These are phyloP conservation scores for Aleiodes alternator DNA, from an alignment of 2,888 invertebrate genomes.

Conservation along the genomic window DNA sequence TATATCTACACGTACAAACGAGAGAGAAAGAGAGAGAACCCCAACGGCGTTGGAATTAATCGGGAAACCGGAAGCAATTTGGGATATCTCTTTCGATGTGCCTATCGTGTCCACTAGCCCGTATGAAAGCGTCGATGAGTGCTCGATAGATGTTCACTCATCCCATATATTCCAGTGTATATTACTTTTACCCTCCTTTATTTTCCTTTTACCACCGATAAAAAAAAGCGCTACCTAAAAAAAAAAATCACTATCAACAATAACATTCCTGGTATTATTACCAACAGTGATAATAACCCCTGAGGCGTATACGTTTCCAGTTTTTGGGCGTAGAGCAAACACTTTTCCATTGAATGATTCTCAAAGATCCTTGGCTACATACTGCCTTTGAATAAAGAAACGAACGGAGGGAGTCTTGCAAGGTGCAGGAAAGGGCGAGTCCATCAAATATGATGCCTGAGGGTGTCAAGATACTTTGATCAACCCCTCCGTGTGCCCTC, in stretches of 20 bases:
- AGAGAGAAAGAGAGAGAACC: background rate
- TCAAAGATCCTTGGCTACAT: conserved; percentile 48
- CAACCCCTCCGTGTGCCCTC: conserved; percentile 63
- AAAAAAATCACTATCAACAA: conserved; percentile 6
- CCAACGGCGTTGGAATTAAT: conserved; percentile 63
- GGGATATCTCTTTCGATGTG: conserved; percentile 45
- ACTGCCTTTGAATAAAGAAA: conserved; percentile 49
- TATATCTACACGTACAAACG: background rate
- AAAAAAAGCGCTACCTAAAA: background rate
- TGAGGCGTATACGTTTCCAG: conserved; percentile 42
- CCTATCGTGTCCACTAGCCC: conserved; percentile 38
- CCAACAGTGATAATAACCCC: conserved; percentile 41
- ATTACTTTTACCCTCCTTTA: conserved; percentile 13
- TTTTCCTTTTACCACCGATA: background rate
- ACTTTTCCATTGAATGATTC: conserved; percentile 46
- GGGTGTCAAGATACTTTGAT: conserved; percentile 73
- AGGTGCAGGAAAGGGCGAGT: conserved; percentile 53
- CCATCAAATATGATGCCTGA: conserved; percentile 71
- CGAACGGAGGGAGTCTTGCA: conserved; percentile 47
- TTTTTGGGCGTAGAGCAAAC: conserved; percentile 30
- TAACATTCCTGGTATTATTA: conserved; percentile 9
- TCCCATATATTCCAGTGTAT: conserved; percentile 7
- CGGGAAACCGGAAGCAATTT: conserved; percentile 69
- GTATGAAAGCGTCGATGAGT: conserved; percentile 40
- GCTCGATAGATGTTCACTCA: conserved; percentile 23